A percentile compares a stretch with the other conserved stretches of the same genome.
Conservation (phyloP, 2,888 invertebrate genomes). For the Diarsia dahlii region DNA sequence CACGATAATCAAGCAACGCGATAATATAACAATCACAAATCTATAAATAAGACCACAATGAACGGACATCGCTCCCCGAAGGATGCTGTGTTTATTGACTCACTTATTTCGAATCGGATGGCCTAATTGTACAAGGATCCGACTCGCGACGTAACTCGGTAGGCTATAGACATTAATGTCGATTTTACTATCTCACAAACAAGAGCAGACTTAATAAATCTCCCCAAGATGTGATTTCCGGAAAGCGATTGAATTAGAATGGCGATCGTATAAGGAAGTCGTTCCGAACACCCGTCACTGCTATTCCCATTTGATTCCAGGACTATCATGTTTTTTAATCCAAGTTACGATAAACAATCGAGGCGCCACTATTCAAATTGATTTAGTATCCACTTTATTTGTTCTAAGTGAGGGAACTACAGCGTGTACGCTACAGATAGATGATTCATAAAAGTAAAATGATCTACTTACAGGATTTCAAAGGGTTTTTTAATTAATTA, state of each 20-base stretch:
- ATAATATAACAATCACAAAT: conserved; percentile 65
- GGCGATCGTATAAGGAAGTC: conserved; percentile 80
- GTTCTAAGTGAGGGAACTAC: conserved; percentile 13
- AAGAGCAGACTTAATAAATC: conserved; percentile 84
- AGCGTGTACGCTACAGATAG: conserved; percentile 9
- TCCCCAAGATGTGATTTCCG: conserved; percentile 79
- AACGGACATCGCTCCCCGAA: conserved; percentile 81
- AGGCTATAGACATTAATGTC: conserved; percentile 77
- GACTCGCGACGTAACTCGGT: conserved; percentile 79
- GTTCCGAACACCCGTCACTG: conserved; percentile 79
- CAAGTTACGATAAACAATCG: conserved; percentile 39
- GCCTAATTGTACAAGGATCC: conserved; percentile 76
- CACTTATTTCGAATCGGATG: conserved; percentile 80
- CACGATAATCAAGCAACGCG: conserved; percentile 57
- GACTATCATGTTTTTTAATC: conserved; percentile 68
- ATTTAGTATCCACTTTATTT: conserved; percentile 39
- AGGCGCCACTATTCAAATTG: conserved; percentile 51
- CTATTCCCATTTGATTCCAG: conserved; percentile 68
- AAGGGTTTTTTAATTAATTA: background rate
- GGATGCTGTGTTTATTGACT: conserved; percentile 85
- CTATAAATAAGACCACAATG: conserved; percentile 70
- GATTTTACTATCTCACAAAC: conserved; percentile 82
- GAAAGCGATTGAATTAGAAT: conserved; percentile 79
- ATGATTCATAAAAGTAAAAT: conserved; percentile 10
- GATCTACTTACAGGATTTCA: conserved; percentile 2